These are phyloP conservation scores for Sesia bembeciformis DNA, from an alignment of 2,888 invertebrate species.

Conservation along the genomic window DNA sequence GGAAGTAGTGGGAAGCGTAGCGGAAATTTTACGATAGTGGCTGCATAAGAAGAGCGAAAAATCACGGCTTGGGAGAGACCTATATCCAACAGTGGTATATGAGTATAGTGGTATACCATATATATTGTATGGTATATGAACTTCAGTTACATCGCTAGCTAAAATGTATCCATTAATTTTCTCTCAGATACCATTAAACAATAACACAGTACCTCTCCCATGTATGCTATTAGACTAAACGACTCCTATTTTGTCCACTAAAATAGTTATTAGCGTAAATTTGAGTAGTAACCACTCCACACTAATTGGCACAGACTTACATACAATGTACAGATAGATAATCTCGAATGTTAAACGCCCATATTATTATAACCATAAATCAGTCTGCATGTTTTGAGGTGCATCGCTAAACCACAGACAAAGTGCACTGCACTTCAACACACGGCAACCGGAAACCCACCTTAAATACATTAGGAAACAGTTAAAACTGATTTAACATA, in stretches of 20 bases:
- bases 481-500: conserved; percentile 7
- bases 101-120: too few species aligned
- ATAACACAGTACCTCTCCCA: too few species aligned
- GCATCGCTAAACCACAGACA: conserved; percentile 50
- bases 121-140: too few species aligned
- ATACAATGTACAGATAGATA: conserved; percentile 21
- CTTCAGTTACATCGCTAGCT: too few species aligned
- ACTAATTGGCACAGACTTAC: neutral
- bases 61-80: too few species aligned
- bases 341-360: conserved; percentile 65
- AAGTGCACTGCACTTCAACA: conserved; percentile 62
- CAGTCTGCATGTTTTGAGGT: conserved; percentile 57
- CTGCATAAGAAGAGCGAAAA: too few species aligned
- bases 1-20: too few species aligned
- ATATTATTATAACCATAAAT: conserved; percentile 71
- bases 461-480: conserved; percentile 4
- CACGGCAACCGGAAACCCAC: conserved; percentile 10
- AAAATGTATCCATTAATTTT: too few species aligned
- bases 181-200: too few species aligned
- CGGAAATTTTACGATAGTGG: too few species aligned
- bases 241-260: neutral
- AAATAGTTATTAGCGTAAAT: neutral
- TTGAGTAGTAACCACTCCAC: neutral
- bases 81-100: too few species aligned
- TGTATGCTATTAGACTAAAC: too few species aligned